Evolutionary conservation across 1,140 invertebrate species (phyloP), one percentile per base, ranked within the genome.

Genomic region (Zeugodacus cucurbitae): DNA sequence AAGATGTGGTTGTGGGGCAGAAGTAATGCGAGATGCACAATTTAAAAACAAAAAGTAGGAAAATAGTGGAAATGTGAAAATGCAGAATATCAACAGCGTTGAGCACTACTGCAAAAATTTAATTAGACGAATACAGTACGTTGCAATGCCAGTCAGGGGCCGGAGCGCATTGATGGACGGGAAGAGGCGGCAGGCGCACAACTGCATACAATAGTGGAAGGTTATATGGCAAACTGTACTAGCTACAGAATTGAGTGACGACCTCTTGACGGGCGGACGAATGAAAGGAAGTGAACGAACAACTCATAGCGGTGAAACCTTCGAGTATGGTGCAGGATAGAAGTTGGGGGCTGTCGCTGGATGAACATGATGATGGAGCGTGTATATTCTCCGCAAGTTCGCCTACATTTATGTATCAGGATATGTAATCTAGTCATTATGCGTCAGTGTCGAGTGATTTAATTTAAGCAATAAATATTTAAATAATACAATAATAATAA

Each of bases 21-120:
- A 54, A 82, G 34, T 41, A 22, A 10, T 82, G 74, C 41, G 74
- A 48, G 74, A 41, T 82, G 26, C 37, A 82, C 20, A 48, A 82
- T 82, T 48, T 44, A 82, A 82, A 26, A 82, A 82, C 74, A 82
- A 82, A 82, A 54, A n/a, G 20, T n/a, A 48, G 41, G 29, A 48
- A 82, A 54, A 82, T 82, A 82, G 74, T 82, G 44, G 26, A 70
- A 82, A 48, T 48, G 41, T 82, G 74, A 48, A 82, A 82, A 48
- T 82, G 26, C 74, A 41, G 74, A 82, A 82, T 82, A 82, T 82
- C 74, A 54, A 48, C 41, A 82, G 34, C 41, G 41, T 41, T 17
- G 58, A 59, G 58, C 7, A 44, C 5, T 48, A 41, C 74, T 48
- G 37, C 34, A 78, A 44, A 70, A 82, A 82, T 82, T 54, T 82